Evolutionary conservation across 1,140 invertebrate species (phyloP), one percentile per base, ranked within the genome.

Genomic region (Ladona fulva): DNA sequence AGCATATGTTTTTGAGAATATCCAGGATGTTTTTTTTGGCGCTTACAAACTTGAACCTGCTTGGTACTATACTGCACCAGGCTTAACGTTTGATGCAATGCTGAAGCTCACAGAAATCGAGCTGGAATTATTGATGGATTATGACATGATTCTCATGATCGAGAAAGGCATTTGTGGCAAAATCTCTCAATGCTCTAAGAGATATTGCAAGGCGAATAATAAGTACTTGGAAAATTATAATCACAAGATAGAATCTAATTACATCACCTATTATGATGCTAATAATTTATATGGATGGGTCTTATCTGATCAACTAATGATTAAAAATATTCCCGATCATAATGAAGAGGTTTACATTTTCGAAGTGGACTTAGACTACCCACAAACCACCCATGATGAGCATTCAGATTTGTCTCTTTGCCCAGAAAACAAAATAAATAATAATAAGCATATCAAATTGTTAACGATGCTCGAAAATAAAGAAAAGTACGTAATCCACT

Each of bases 121-220:
- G 78, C 76, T 85, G 25, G 82, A 86, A 79, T 29, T 87, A 7
- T 79, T 86, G n/a, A 83, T 81, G n/a, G 85, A 83, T 79, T 78
- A 82, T 74, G 82, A 85, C 52, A 85, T 84, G 82, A 37, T 83
- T n/a, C 52, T 81, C 59, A 83, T 86, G 78, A 78, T 85, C 25
- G 84, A 37, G 85, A 84, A 77, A n/a, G n/a, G n/a, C n/a, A n/a
- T n/a, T n/a, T n/a, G n/a, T n/a, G n/a, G n/a, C n/a, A n/a, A n/a
- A n/a, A 25, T 86, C 74, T 80, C 81, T 76, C 83, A 84, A 78
- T 84, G 83, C 77, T 80, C 75, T 5, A 80, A 81, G 77, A 78
- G 84, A 29, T 82, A 84, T 80, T 81, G 82, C 14, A 78, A 79
- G 77, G 83, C 84, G 0, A 85, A 85, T 80, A 86, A 86, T 80